Conservation (phyloP, 2,888 invertebrate genomes). For the Crioceris asparagi region DNA sequence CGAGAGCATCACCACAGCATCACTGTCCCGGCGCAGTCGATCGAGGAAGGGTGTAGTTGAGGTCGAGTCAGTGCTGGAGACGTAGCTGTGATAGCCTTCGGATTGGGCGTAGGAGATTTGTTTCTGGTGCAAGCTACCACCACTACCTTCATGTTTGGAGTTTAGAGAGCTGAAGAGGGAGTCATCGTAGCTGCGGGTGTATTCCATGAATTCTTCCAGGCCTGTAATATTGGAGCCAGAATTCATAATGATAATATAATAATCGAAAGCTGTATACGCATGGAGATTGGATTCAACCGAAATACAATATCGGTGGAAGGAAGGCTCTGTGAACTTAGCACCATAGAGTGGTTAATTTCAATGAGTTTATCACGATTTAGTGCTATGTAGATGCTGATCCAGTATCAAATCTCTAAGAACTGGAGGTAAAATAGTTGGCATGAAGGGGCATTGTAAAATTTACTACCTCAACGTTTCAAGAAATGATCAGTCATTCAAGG, state of each 20-base stretch:
- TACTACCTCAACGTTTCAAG: too few species aligned
- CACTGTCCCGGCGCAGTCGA: slow-evolving; percentile 53
- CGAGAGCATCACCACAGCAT: slow-evolving; percentile 41
- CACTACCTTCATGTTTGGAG: slow-evolving; percentile 36
- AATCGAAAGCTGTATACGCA: too few species aligned
- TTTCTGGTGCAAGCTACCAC: slow-evolving; percentile 50
- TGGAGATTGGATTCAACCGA: too few species aligned
- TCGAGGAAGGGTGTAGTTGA: slow-evolving; percentile 69
- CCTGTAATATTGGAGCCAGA: slow-evolving; percentile 34
- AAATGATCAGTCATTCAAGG: too few species aligned
- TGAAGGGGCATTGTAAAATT: too few species aligned
- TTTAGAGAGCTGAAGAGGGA: slow-evolving; percentile 31
- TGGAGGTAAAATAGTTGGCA: too few species aligned
- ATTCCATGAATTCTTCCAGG: slow-evolving; percentile 53
- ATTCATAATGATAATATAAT: slow-evolving; percentile 6
- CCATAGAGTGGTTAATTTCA: too few species aligned
- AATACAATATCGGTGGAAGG: too few species aligned
- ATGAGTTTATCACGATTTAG: too few species aligned
- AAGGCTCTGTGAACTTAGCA: too few species aligned
- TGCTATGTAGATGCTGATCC: too few species aligned
- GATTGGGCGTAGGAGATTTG: slow-evolving; percentile 69
- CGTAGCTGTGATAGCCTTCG: slow-evolving; percentile 72
- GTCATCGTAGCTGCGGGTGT: slow-evolving; percentile 51
- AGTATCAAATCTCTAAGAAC: too few species aligned
- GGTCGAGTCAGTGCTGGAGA: slow-evolving; percentile 65